A percentile compares a stretch with the other conserved stretches of the same genome.
Conservation (phyloP, 1,140 invertebrate genomes). For the Mylabris phalerata region DNA sequence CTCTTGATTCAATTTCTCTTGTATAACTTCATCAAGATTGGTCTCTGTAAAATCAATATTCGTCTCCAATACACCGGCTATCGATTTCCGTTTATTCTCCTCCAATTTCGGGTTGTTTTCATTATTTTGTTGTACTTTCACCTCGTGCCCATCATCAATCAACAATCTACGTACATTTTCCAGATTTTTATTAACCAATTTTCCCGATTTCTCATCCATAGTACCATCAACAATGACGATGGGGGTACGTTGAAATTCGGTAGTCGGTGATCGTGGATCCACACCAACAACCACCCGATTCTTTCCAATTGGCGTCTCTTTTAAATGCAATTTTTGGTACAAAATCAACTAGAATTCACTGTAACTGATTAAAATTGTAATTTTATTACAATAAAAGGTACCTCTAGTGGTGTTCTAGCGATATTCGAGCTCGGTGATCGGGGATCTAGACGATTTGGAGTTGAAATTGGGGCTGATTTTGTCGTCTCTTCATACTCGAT, state of each 20-base stretch:
- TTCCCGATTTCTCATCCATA: conserved; percentile 18
- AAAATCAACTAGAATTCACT: conserved; percentile 14
- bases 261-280: conserved; percentile 45
- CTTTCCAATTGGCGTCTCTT: not conserved
- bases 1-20: not conserved
- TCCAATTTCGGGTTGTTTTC: conserved; percentile 25
- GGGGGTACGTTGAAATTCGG: conserved; percentile 44
- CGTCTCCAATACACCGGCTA: conserved; percentile 36
- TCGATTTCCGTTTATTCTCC: conserved; percentile 33
- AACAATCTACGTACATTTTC: conserved; percentile 24
- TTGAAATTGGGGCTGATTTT: conserved; percentile 18
- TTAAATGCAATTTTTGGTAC: conserved; percentile 5
- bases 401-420: conserved; percentile 43
- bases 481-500: too few species aligned
- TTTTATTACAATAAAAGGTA: conserved; percentile 8
- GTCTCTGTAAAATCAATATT: conserved; percentile 40
- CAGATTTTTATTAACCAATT: conserved; percentile 34
- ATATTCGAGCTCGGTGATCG: conserved; percentile 43
- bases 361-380: not conserved
- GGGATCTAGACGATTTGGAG: conserved; percentile 35
- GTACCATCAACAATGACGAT: conserved; percentile 34
- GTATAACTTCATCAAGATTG: conserved; percentile 28
- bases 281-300: conserved; percentile 24
- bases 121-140: not conserved
- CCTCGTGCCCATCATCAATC: not conserved